These are phyloP conservation scores for Sebastes fasciatus DNA, from an alignment of 2,113 vertebrate genomes.

Conservation along the genomic window DNA sequence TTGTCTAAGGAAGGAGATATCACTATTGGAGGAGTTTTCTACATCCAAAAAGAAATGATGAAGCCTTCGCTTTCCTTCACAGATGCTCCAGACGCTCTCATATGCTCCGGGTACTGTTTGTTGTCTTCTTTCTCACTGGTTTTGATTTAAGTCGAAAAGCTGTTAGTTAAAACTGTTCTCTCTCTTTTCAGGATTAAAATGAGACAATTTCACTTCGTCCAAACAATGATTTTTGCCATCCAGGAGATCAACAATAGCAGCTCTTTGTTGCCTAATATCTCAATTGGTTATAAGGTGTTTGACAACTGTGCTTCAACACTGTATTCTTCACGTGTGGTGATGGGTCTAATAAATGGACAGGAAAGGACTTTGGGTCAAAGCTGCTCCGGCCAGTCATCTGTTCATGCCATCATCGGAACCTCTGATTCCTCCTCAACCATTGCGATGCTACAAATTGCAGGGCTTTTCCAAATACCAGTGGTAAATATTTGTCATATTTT, in stretches of 20 bases:
- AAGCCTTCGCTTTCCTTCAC: slow-evolving; percentile 60
- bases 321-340: slow-evolving; percentile 75
- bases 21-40: slow-evolving; percentile 81
- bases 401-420: slow-evolving; percentile 83
- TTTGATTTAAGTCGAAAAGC: no score
- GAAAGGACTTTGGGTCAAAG: slow-evolving; percentile 40
- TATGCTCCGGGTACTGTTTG: slow-evolving; percentile 76
- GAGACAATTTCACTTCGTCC: no score
- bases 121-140: no score
- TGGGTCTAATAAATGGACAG: slow-evolving; percentile 79
- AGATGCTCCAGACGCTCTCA: slow-evolving; percentile 66
- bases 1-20: slow-evolving; percentile 78
- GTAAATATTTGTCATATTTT: no score
- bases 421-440: slow-evolving; percentile 85
- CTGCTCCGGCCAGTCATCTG: slow-evolving; percentile 69
- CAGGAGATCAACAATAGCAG: neutral
- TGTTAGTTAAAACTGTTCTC: no score
- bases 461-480: no score
- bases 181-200: no score
- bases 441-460: slow-evolving; percentile 78
- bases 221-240: no score
- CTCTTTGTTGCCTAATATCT: slow-evolving; percentile 79
- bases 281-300: slow-evolving; percentile 83
- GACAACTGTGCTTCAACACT: slow-evolving; percentile 82
- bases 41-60: slow-evolving; percentile 74